Conservation (phyloP, 2,888 invertebrate species). For the Notocelia uddmanniana region DNA sequence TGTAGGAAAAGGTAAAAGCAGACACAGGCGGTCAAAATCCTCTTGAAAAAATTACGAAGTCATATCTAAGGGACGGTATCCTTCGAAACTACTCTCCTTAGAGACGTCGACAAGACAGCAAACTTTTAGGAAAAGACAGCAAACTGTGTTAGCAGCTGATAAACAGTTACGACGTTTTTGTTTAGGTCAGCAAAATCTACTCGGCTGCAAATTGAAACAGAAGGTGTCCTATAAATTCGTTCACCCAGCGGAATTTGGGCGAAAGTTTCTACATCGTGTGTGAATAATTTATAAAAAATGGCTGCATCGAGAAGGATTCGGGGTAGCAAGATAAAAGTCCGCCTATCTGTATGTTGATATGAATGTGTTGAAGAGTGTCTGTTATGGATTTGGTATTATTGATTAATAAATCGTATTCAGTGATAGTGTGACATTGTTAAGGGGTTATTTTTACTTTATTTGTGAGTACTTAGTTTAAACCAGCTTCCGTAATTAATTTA, state of each 20-base stretch:
- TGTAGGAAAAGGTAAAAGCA: not conserved
- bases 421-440: too few species aligned
- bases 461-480: too few species aligned
- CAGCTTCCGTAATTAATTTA: too few species aligned
- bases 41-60: slow-evolving; percentile 13
- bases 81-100: slow-evolving; percentile 13
- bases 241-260: slow-evolving; percentile 67
- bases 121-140: slow-evolving; percentile 49
- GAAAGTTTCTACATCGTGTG: slow-evolving; percentile 64
- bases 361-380: not conserved
- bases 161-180: slow-evolving; percentile 6
- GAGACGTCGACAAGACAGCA: slow-evolving; percentile 46
- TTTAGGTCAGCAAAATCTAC: slow-evolving; percentile 56
- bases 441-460: too few species aligned
- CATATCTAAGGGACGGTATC: slow-evolving; percentile 15
- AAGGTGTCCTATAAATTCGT: slow-evolving; percentile 79
- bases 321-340: slow-evolving; percentile 34
- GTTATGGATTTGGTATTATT: not conserved
- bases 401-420: too few species aligned
- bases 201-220: slow-evolving; percentile 78
- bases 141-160: not conserved
- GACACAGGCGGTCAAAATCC: slow-evolving; percentile 8
- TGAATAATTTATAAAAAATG: slow-evolving; percentile 71
- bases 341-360: slow-evolving; percentile 18
- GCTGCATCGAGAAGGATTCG: slow-evolving; percentile 33